Conservation (phyloP, 2,797 vertebrate species). For the Orestias chungarensis region DNA sequence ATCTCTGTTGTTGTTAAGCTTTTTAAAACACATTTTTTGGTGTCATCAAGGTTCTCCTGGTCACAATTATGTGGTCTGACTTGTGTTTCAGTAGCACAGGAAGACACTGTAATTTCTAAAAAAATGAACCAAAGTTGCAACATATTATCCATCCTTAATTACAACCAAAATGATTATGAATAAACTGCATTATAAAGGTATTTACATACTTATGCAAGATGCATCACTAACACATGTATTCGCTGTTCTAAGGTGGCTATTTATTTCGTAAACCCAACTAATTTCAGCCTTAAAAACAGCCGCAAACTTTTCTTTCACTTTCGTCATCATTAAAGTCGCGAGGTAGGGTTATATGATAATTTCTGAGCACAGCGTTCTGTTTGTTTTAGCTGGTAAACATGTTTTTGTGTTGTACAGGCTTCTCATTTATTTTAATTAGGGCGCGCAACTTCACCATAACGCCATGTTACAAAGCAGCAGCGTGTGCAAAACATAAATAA, state of each 20-base stretch:
- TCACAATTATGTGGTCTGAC: background rate
- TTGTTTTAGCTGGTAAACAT: background rate
- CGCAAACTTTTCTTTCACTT: background rate
- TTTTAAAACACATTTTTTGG: background rate
- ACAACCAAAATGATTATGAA: background rate
- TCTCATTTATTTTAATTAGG: conserved; percentile 1
- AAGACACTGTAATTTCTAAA: no score
- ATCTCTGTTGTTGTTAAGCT: background rate
- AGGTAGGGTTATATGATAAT: background rate
- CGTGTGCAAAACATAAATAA: background rate
- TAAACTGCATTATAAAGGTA: background rate
- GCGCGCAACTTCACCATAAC: background rate
- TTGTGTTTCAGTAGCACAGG: no score
- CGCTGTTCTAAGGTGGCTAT: background rate
- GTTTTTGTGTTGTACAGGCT: background rate
- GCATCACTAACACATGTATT: background rate
- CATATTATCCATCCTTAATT: no score
- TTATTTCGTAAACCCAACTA: background rate
- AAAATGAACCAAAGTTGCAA: no score
- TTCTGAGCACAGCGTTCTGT: background rate
- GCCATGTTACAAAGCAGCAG: background rate
- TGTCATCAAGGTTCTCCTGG: background rate
- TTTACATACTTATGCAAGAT: background rate
- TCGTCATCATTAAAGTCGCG: background rate
- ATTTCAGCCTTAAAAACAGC: background rate